Percentiles rank a stretch among this genome's conserved stretches.
phyloP scores from a whole-genome alignment of 1,140 invertebrate species.

The Trichomalopsis sarcophagae region DNA sequence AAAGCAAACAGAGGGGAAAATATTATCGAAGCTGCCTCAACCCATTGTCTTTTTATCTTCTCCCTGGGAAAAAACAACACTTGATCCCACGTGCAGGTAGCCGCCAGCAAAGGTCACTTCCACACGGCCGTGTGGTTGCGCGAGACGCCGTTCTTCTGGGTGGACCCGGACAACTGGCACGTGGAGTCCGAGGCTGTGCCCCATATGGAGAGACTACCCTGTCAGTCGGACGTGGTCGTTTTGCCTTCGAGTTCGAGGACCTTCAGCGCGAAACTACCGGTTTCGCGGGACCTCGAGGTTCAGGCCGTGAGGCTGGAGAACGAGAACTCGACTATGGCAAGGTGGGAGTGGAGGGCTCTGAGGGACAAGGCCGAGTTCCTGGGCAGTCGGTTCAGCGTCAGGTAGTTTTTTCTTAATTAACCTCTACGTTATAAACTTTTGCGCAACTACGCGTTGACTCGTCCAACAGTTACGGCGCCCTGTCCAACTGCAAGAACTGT shows the following conservation, averaged over 20 bases:
- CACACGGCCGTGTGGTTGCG: conserved; percentile 55
- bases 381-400: conserved; percentile 59
- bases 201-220: conserved; percentile 68
- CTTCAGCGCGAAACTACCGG: conserved; percentile 64
- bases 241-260: conserved; percentile 60
- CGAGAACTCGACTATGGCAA: conserved; percentile 49
- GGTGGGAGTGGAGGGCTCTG: conserved; percentile 62
- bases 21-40: background rate
- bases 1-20: background rate
- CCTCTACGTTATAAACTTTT: too few species aligned
- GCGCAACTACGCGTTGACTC: background rate
- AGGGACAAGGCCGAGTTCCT: conserved; percentile 60
- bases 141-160: conserved; percentile 65
- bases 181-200: conserved; percentile 65
- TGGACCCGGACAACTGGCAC: conserved; percentile 69
- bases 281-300: conserved; percentile 57
- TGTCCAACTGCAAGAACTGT: conserved; percentile 60
- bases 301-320: conserved; percentile 56
- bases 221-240: conserved; percentile 64
- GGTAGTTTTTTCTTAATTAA: conserved; percentile 48
- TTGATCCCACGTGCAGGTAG: background rate
- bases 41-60: background rate
- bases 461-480: conserved; percentile 59
- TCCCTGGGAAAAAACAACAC: background rate
- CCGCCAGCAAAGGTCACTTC: background rate